phyloP scores from a whole-genome alignment of 2,888 invertebrate species.

The Tinea pellionella region DNA sequence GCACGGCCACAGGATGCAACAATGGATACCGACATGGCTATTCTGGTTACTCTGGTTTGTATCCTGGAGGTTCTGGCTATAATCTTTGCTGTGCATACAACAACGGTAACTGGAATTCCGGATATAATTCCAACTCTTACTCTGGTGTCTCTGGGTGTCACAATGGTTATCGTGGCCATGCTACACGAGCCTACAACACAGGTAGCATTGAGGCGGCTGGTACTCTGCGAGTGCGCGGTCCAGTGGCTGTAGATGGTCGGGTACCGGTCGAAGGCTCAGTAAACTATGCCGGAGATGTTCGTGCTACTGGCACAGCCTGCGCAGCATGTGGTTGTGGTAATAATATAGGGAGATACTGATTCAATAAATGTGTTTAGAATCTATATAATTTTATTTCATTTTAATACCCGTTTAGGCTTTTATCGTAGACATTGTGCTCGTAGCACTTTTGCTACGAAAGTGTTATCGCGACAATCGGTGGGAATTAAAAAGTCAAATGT shows the following conservation, averaged over 20 bases:
- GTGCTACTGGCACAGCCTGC: constrained; percentile 27
- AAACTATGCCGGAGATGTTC: constrained; percentile 24
- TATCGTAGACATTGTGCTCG: no score
- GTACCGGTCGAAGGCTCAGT: constrained; percentile 30
- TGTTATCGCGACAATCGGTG: no score
- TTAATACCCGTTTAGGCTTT: no score
- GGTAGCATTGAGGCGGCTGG: constrained; percentile 25
- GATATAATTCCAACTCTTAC: no score
- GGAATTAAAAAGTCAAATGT: neutral
- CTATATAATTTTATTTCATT: no score
- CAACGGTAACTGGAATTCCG: no score
- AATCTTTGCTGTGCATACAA: no score
- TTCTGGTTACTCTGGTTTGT: no score
- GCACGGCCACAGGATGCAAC: neutral
- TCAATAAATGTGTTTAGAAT: constrained; percentile 16
- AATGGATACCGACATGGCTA: neutral
- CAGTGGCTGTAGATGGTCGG: constrained; percentile 26
- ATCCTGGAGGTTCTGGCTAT: no score
- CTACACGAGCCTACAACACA: neutral
- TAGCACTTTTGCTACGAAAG: no score
- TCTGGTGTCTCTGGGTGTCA: no score
- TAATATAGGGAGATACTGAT: neutral
- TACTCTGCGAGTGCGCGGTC: constrained; percentile 24
- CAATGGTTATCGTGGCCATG: neutral
- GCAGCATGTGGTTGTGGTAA: constrained; percentile 21